Base-by-base conservation (phyloP, 1,140 invertebrate genomes). In the Ips typographus region DNA sequence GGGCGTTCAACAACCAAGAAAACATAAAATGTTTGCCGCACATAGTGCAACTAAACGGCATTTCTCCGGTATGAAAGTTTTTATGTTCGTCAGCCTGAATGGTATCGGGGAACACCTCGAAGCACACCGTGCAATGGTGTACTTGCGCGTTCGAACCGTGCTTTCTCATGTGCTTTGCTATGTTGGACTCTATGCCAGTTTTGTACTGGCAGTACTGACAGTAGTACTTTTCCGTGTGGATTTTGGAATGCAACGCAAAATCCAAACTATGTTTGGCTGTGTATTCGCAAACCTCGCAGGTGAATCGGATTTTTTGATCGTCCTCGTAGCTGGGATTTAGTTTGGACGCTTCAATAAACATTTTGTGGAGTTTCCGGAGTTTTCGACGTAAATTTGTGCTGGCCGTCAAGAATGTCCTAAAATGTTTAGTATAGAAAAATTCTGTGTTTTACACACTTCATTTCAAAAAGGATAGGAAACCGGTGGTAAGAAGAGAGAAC, bases 11-110 rank as follows among this genome's bases (percentile, higher is more conserved):
- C 56, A 77, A 71, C 76, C 76, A 78, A 2, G 76, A 76, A 57
- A 77, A 77, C 75, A 76, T 77, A 62, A 77, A 78, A 65, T 77
- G 73, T 65, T 85, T 84, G 0, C 84, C 85, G 75, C 89, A 90
- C 2, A 85, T 77, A 59, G 85, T 79, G 72, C 89, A 90, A 6
- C 82, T 77, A 73, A 83, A 89, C 0, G 87, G 86, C 62, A 85
- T 84, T 61, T 85, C 81, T 0, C 85, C 84, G 0, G 83, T 85
- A 66, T 90, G 88, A 8, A 74, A 77, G 51, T 77, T 73, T 47
- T 77, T 77, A 58, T 78, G 77, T 56, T 78, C 76, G 3, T 73
- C 55, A 3, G 80, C 82, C 77, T 82, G 82, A 1, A 82, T 82
- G 47, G 74, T 78, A 2, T 82, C 79, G 57, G 80, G 73, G 69